These are phyloP conservation scores for Nezara viridula DNA, from an alignment of 2,888 invertebrate species.

Conservation along the genomic window DNA sequence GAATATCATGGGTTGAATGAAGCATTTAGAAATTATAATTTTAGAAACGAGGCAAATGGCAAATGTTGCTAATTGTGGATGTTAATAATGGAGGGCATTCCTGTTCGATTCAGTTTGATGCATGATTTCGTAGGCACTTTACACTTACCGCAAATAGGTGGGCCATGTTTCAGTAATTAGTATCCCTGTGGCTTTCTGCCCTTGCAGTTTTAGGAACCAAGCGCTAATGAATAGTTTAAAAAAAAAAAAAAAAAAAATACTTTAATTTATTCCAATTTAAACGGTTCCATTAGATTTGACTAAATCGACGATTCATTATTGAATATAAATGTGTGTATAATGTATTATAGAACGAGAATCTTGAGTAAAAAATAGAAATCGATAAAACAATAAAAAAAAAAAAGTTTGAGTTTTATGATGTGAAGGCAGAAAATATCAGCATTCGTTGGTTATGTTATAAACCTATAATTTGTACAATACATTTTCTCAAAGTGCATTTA, in stretches of 20 bases:
- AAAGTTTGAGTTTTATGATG: no score
- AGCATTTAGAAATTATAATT: background rate
- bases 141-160: constrained; percentile 32
- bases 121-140: constrained; percentile 45
- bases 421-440: no score
- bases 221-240: background rate
- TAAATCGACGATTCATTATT: background rate
- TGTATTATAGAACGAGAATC: no score
- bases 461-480: no score
- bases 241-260: background rate
- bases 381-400: no score
- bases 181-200: background rate
- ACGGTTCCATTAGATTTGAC: background rate
- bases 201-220: background rate
- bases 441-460: no score
- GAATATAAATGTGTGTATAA: no score
- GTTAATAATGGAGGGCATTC: background rate
- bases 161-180: constrained; percentile 19
- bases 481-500: no score
- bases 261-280: background rate
- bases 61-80: constrained; percentile 28
- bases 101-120: constrained; percentile 34
- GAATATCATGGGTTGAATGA: background rate
- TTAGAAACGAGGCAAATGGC: background rate
- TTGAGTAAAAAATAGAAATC: no score